Percentiles rank a stretch among this genome's conserved stretches.
These are phyloP conservation scores for Ianthella basta DNA, from an alignment of 37 sponge, comb jelly and placozoan genomes.

Conservation along the genomic window DNA sequence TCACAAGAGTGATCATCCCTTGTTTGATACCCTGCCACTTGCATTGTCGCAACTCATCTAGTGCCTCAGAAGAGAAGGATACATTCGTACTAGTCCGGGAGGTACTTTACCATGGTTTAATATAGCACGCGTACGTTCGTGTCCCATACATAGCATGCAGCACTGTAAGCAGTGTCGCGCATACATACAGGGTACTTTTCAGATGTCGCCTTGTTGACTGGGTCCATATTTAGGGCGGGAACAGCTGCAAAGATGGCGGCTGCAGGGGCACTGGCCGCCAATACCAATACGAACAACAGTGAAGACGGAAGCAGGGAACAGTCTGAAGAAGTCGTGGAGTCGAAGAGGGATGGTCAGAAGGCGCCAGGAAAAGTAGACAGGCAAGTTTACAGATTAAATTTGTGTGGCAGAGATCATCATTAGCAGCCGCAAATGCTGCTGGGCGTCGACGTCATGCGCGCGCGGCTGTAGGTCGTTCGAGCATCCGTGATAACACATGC, in stretches of 20 bases:
- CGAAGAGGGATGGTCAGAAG: no score
- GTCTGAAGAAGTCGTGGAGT: no score
- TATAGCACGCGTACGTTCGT: no score
- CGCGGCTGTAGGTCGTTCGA: no score
- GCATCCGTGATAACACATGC: no score
- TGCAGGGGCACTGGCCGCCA: not conserved
- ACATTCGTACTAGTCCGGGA: not conserved
- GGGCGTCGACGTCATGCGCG: no score
- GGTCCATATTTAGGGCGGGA: slow-evolving; percentile 1
- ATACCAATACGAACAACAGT: slow-evolving; percentile 16
- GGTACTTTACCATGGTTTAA: no score
- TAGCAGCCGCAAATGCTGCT: no score
- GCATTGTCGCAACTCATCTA: slow-evolving; percentile 4
- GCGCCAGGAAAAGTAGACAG: no score
- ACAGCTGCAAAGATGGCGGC: no score
- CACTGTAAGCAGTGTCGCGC: not conserved
- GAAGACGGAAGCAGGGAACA: not conserved
- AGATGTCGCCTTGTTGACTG: not conserved
- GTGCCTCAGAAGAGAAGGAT: slow-evolving; percentile 5
- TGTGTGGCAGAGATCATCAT: no score
- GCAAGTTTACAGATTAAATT: no score
- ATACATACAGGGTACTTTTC: not conserved
- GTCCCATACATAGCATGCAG: not conserved
- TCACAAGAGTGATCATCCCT: slow-evolving; percentile 29
- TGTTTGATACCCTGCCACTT: slow-evolving; percentile 21